Evolutionary conservation across 2,113 vertebrate genomes (phyloP).

Genomic region (Xiphophorus couchianus): DNA sequence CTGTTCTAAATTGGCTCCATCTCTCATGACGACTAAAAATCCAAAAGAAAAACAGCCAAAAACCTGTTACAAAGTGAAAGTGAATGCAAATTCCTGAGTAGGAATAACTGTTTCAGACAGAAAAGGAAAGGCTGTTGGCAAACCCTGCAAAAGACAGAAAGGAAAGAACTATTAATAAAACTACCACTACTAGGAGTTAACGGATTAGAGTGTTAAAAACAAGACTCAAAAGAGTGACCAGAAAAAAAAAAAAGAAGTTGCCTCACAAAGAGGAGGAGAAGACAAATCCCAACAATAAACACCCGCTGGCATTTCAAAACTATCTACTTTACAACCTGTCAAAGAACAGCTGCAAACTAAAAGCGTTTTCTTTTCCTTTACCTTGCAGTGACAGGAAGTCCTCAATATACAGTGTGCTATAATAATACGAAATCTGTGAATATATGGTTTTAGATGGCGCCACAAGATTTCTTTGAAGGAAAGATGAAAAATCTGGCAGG

Average conservation of each 20-base stretch:
- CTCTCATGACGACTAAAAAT: constrained; percentile 30
- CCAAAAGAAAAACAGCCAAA: constrained; percentile 43
- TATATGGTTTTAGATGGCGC: neutral
- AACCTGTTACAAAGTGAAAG: constrained; percentile 48
- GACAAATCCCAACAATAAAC: constrained; percentile 45
- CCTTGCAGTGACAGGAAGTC: constrained; percentile 30
- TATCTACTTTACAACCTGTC: constrained; percentile 45
- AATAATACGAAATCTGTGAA: neutral
- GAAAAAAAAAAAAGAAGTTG: constrained; percentile 22
- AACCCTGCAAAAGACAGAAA: constrained; percentile 21
- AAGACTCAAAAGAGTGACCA: neutral
- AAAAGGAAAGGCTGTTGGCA: constrained; percentile 39
- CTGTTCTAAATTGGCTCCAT: constrained; percentile 34
- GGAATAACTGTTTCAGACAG: constrained; percentile 54
- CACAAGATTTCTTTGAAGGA: neutral
- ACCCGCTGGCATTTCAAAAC: constrained; percentile 54
- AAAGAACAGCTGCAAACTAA: constrained; percentile 29
- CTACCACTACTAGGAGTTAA: constrained; percentile 14
- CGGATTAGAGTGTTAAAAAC: constrained; percentile 30
- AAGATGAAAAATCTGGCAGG: neutral
- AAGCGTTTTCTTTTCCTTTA: constrained; percentile 45
- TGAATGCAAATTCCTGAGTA: constrained; percentile 56
- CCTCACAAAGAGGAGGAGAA: constrained; percentile 42
- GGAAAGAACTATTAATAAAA: constrained; percentile 2
- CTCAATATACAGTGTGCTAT: neutral